These are phyloP conservation scores for Cyprinella venusta DNA, from an alignment of 2,797 vertebrate genomes.

Conservation along the genomic window DNA sequence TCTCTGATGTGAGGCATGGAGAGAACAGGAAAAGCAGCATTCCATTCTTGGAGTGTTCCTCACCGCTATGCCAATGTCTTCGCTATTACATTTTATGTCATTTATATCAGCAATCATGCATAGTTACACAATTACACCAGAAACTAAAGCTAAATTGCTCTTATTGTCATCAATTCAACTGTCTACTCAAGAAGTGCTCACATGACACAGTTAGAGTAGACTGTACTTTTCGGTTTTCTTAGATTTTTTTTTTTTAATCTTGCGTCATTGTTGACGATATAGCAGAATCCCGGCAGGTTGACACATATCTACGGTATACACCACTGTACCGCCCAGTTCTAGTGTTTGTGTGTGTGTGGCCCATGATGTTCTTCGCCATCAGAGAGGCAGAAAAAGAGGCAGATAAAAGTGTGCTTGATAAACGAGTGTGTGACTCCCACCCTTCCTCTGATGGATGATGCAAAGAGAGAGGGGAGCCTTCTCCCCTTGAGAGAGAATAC, in stretches of 20 bases:
- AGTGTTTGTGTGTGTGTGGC: conserved; percentile 36
- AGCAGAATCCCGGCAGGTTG: neutral
- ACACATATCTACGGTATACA: neutral
- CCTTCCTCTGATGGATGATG: conserved; percentile 77
- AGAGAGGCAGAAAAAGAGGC: conserved; percentile 40
- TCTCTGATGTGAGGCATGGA: conserved; percentile 21
- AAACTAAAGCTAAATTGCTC: neutral
- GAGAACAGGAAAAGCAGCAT: conserved; percentile 30
- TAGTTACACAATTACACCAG: neutral
- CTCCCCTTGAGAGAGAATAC: conserved; percentile 52
- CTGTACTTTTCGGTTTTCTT: neutral
- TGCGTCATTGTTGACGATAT: neutral
- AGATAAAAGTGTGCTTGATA: conserved; percentile 70
- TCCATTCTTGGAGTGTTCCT: neutral
- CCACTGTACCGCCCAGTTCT: neutral
- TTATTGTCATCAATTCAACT: conserved; percentile 3
- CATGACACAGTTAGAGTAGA: neutral
- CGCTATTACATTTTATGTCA: neutral
- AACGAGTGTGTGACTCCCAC: conserved; percentile 61
- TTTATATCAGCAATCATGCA: conserved; percentile 3
- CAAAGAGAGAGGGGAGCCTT: conserved; percentile 59
- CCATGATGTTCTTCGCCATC: conserved; percentile 38
- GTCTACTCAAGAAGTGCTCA: neutral
- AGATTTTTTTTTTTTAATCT: neutral
- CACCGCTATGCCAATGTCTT: neutral